Base-by-base conservation (phyloP, 23 tunicate genomes). In the Trididemnum clinides region DNA sequence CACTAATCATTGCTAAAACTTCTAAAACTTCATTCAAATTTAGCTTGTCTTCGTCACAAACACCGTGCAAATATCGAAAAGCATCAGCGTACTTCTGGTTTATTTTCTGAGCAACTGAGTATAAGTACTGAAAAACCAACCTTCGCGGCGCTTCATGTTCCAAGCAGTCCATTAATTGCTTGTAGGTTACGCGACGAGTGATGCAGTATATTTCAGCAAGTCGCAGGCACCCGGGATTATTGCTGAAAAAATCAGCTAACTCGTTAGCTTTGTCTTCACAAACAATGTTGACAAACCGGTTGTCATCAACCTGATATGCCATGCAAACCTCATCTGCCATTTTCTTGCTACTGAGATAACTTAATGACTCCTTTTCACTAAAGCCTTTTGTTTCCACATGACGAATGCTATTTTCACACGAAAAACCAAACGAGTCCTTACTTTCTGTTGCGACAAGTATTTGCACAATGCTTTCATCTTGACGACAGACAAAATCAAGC, bases 211-310 rank as follows among this genome's bases (percentile, higher is more conserved):
- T 37, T 26, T 38, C 38, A 18, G 57, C 81, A 4, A 39, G 2
- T 39, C 57, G 18, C 7, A 74, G 58, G 25, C 58, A 74, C 7
- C 81, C 81, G 6, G 81, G 81, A n/a, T 39, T 74, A 30, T 39
- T 18, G 58, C 38, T 19, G 23, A 12, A 74, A 25, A 12, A 39
- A 7, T 18, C 19, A 4, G 58, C 58, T 25, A 74, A 22, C 2
- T 22, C 81, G 3, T 39, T n/a, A n/a, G n/a, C n/a, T n/a, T n/a
- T n/a, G n/a, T n/a, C n/a, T n/a, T n/a, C n/a, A n/a, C n/a, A n/a
- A n/a, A n/a, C n/a, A n/a, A n/a, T n/a, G n/a, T n/a, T n/a, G n/a
- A n/a, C n/a, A n/a, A n/a, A n/a, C n/a, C n/a, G n/a, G n/a, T n/a
- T n/a, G n/a, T n/a, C n/a, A n/a, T n/a, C n/a, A n/a, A n/a, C n/a